Evolutionary conservation across 2,797 vertebrate genomes (phyloP).

Genomic region (Benthosema pterotum): DNA sequence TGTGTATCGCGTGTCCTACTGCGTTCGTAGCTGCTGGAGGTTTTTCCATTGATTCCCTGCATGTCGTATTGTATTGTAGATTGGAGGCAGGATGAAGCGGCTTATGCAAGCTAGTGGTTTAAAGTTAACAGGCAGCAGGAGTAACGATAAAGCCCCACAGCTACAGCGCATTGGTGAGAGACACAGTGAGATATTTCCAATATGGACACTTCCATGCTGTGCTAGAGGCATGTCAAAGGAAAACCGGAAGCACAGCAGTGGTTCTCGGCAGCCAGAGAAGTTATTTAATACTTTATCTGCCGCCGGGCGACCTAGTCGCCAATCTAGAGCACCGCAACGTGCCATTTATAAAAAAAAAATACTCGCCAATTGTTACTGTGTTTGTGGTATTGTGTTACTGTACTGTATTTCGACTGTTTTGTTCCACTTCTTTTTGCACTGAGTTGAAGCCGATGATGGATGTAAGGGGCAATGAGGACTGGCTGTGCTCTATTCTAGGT

Average conservation of each 20-base stretch:
- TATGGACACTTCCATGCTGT: constrained; percentile 56
- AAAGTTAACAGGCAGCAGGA: constrained; percentile 50
- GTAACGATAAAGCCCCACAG: constrained; percentile 47
- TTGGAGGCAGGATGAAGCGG: constrained; percentile 62
- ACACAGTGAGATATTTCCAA: constrained; percentile 59
- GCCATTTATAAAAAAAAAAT: too few species aligned
- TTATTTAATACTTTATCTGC: too few species aligned
- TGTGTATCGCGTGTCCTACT: constrained; percentile 14
- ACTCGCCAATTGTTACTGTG: too few species aligned
- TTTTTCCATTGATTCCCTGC: constrained; percentile 51
- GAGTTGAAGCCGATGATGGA: too few species aligned
- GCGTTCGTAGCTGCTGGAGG: constrained; percentile 45
- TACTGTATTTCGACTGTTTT: too few species aligned
- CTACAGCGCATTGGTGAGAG: constrained; percentile 32
- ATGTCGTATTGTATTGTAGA: constrained; percentile 59
- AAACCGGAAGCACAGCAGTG: constrained; percentile 38
- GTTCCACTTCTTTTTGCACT: too few species aligned
- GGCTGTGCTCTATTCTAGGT: too few species aligned
- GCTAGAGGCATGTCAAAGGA: constrained; percentile 49
- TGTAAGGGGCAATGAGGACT: too few species aligned
- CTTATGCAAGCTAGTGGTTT: constrained; percentile 62
- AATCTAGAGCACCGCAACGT: too few species aligned
- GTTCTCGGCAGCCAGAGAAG: constrained; percentile 28
- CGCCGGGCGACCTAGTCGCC: too few species aligned
- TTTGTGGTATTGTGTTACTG: too few species aligned